Base-by-base conservation (phyloP, 2,888 invertebrate genomes). In the Polyommatus icarus region DNA sequence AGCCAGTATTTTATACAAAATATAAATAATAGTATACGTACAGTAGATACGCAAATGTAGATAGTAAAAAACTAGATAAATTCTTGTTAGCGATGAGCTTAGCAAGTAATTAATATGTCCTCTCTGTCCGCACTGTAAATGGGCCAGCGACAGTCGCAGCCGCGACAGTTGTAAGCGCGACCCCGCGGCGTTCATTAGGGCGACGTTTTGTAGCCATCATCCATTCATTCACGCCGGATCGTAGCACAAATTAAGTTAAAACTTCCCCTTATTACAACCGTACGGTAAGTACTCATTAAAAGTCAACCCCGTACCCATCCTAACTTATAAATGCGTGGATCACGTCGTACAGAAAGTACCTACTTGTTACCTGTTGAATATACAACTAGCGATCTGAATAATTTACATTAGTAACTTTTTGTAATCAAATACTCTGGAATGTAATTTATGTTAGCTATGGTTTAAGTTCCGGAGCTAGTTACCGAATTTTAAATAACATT, bases 181-280 rank as follows among this genome's bases (percentile, higher is more conserved):
- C 29, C 73, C 75, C 75, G 75, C 75, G 54, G 75, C 75, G 50
- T 54, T 75, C 75, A 75, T 75, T 75, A 75, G 75, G 46, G 15
- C 50, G 75, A 15, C 50, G 75, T 54, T 46, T 24, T 29, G 24
- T 46, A 15, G 50, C 50, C 24, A 18, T 29, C 29, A 5, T 12
- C 29, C 67, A 32, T 61, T 67, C 29, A 67, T 29, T 32, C 67
- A 18, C 18, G 5, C 4, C 67, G 67, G 29, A 67, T 12, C 29
- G 29, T 67, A 67, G 15, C 29, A 18, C 24, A 32, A 67, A 67
- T 67, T 67, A 67, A 67, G 29, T 67, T 67, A 29, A 67, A 67
- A 29, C 67, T 67, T 67, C 67, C 32, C 15, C 67, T 67, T 67
- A 67, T 67, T 67, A 67, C 67, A 29, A 29, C 15, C 67, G 67